These are phyloP conservation scores for Calycopis cecrops DNA, from an alignment of 1,140 invertebrate species.

Conservation along the genomic window DNA sequence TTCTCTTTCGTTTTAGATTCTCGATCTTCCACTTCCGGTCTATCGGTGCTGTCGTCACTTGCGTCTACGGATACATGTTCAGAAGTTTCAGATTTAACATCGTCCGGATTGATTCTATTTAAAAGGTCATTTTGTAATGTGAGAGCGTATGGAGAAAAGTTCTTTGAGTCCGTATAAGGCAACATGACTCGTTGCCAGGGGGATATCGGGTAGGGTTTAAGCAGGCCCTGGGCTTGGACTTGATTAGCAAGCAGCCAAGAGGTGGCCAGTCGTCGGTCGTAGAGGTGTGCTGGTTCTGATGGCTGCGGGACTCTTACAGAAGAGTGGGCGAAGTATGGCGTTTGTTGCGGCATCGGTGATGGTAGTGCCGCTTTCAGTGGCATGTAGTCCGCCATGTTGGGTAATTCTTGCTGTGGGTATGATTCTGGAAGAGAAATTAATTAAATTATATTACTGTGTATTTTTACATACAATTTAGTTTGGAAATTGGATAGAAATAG, in stretches of 20 bases:
- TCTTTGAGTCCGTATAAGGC: conserved; percentile 66
- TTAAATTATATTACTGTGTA: no score
- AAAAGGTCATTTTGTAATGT: conserved; percentile 52
- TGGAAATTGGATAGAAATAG: no score
- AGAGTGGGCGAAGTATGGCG: conserved; percentile 64
- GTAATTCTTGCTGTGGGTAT: conserved; percentile 51
- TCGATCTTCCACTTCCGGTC: conserved; percentile 77
- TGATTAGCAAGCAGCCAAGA: conserved; percentile 75
- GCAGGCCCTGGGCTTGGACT: conserved; percentile 58
- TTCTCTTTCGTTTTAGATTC: conserved; percentile 66
- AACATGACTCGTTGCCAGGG: conserved; percentile 76
- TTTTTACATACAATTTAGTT: no score
- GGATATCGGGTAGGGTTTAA: conserved; percentile 64
- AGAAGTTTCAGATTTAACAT: conserved; percentile 63
- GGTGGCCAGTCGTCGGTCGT: conserved; percentile 75
- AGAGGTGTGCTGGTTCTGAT: conserved; percentile 49
- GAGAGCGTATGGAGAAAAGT: conserved; percentile 56
- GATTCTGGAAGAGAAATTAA: conserved; percentile 47
- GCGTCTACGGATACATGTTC: conserved; percentile 73
- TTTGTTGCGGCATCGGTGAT: conserved; percentile 45
- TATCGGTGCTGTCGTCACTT: conserved; percentile 79
- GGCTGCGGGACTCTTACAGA: conserved; percentile 50
- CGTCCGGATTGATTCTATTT: conserved; percentile 55
- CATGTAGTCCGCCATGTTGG: conserved; percentile 65
- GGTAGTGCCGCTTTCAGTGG: conserved; percentile 52